phyloP scores from a whole-genome alignment of 2,113 vertebrate species.

The Hemiprocne comata region DNA sequence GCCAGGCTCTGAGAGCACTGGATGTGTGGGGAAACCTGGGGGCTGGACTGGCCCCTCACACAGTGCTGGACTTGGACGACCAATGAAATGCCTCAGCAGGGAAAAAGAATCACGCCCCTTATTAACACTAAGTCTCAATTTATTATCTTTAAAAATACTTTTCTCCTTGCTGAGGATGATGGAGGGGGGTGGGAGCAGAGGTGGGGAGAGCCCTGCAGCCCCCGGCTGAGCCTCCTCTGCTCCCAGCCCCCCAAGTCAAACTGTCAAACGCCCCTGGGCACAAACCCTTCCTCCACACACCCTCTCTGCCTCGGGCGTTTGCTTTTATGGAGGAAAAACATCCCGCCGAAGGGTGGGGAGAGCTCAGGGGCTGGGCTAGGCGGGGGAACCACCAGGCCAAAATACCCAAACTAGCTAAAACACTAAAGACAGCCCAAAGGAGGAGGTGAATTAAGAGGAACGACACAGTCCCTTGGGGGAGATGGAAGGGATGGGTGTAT shows the following conservation, averaged over 20 bases:
- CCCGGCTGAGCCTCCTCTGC: not conserved
- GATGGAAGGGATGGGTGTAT: not conserved
- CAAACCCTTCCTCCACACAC: not conserved
- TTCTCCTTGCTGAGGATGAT: not conserved
- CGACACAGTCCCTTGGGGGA: not conserved
- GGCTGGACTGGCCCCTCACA: not conserved
- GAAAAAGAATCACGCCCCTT: not conserved
- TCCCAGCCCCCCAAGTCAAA: not conserved
- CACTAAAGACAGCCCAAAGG: not conserved
- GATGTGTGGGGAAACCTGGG: not conserved
- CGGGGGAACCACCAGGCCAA: not conserved
- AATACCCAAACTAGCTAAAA: not conserved
- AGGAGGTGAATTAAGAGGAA: not conserved
- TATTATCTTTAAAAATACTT: not conserved
- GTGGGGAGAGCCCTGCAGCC: not conserved
- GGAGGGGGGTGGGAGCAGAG: not conserved
- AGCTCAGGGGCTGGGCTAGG: not conserved
- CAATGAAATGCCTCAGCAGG: not conserved
- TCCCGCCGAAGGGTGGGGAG: not conserved
- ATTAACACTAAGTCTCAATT: not conserved
- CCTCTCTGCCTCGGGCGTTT: not conserved
- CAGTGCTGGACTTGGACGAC: fast-evolving
- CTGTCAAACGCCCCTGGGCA: fast-evolving
- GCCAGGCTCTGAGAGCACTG: not conserved
- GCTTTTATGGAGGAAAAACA: not conserved